phyloP scores from a whole-genome alignment of 2,797 vertebrate species.

The Etheostoma perlongum region DNA sequence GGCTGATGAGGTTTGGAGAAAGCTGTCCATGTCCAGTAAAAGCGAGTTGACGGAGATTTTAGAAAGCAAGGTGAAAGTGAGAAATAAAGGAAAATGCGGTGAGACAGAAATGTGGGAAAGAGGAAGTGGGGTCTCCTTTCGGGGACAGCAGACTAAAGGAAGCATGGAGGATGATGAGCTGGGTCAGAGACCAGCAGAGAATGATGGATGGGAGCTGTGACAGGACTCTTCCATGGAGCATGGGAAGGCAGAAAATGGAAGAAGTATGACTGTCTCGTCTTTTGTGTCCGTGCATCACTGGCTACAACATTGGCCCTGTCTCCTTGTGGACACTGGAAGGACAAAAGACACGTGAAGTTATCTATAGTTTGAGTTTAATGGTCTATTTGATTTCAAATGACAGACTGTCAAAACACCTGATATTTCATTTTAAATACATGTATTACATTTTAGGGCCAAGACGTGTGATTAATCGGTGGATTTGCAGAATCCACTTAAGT shows the following conservation, averaged over 20 bases:
- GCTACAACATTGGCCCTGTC: conserved; percentile 36
- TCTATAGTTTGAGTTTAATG: conserved; percentile 45
- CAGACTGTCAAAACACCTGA: conserved; percentile 21
- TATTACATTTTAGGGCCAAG: conserved; percentile 26
- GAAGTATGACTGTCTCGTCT: conserved; percentile 37
- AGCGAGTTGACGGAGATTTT: neutral
- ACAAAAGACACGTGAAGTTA: conserved; percentile 49
- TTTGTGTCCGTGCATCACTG: conserved; percentile 41
- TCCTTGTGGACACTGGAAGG: conserved; percentile 58
- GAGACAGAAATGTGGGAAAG: conserved; percentile 5
- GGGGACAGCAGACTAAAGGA: conserved; percentile 37
- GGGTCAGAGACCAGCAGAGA: conserved; percentile 54
- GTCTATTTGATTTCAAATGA: conserved; percentile 51
- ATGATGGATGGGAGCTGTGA: conserved; percentile 75
- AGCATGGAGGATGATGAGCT: conserved; percentile 56
- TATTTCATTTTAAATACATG: conserved; percentile 39
- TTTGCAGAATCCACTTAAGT: conserved; percentile 44
- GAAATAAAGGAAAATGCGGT: conserved; percentile 9
- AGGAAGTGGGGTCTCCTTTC: conserved; percentile 25
- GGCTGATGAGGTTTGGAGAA: neutral
- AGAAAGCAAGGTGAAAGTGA: conserved; percentile 14
- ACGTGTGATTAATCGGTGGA: conserved; percentile 29
- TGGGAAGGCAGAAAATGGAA: conserved; percentile 65
- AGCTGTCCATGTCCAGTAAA: neutral
- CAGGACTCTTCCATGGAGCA: conserved; percentile 57